Evolutionary conservation across 2,888 invertebrate species (phyloP).

Genomic region (Hemicrepidius hirtus): DNA sequence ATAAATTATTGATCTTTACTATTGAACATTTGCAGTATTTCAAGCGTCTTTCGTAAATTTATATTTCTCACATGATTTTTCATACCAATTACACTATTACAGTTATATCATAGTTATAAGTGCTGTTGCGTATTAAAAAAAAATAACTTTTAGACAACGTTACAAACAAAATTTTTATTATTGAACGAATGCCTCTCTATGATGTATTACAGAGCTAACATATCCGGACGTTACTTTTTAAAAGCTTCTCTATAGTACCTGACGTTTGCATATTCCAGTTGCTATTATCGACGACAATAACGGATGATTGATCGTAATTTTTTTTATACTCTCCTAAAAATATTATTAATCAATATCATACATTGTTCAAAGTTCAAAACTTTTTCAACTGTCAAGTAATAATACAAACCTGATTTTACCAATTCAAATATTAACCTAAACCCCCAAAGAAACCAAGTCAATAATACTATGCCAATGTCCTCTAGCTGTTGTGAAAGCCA

Average conservation of each 20-base stretch:
- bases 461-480: background rate
- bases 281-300: constrained; percentile 2
- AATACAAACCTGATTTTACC: background rate
- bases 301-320: background rate
- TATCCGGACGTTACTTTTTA: background rate
- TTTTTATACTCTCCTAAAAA: no score
- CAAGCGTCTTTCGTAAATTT: no score
- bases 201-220: background rate
- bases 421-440: background rate
- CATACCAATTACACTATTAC: no score
- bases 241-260: constrained; percentile 1
- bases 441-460: background rate
- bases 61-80: no score
- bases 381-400: no score
- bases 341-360: no score
- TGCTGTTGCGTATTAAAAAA: background rate
- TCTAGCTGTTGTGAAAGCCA: background rate
- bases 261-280: constrained; percentile 1
- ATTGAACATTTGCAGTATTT: no score
- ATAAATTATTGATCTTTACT: no score
- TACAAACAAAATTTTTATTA: background rate
- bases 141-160: background rate
- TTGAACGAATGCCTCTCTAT: background rate
- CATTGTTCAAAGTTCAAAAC: no score
- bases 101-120: no score